phyloP scores from a whole-genome alignment of 2,113 vertebrate species.

The Ceratotherium simum region DNA sequence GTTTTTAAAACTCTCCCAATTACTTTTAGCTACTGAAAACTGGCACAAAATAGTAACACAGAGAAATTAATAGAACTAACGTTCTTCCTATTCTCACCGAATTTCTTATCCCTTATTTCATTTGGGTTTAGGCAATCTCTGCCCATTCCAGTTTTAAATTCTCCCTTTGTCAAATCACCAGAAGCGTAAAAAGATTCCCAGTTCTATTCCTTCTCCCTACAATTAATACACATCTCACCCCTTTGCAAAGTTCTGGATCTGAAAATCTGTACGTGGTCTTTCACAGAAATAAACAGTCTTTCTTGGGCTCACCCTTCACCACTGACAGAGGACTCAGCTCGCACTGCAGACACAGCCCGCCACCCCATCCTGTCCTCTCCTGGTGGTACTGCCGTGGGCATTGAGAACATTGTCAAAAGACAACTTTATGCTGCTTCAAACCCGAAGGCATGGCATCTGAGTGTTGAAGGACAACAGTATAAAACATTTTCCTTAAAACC shows the following conservation, averaged over 20 bases:
- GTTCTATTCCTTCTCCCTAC: no score
- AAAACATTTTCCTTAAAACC: background rate
- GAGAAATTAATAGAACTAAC: accelerated
- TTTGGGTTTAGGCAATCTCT: background rate
- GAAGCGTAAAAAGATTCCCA: no score
- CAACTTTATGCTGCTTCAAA: accelerated
- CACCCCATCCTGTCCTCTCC: accelerated
- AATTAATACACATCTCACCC: no score
- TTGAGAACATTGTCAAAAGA: accelerated
- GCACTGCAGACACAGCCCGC: accelerated
- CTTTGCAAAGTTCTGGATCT: background rate
- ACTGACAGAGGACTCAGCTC: accelerated
- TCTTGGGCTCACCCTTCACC: no score
- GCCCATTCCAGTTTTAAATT: no score
- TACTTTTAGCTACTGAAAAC: background rate
- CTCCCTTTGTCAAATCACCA: background rate
- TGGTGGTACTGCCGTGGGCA: accelerated
- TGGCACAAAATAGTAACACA: accelerated
- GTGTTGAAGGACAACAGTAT: background rate
- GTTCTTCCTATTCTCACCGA: background rate
- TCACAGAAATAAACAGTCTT: accelerated
- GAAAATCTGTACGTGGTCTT: background rate
- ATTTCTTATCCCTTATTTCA: accelerated
- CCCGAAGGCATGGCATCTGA: accelerated
- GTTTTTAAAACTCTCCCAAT: background rate